Conservation (phyloP, 2,888 invertebrate genomes). For the Nephrotoma flavescens region DNA sequence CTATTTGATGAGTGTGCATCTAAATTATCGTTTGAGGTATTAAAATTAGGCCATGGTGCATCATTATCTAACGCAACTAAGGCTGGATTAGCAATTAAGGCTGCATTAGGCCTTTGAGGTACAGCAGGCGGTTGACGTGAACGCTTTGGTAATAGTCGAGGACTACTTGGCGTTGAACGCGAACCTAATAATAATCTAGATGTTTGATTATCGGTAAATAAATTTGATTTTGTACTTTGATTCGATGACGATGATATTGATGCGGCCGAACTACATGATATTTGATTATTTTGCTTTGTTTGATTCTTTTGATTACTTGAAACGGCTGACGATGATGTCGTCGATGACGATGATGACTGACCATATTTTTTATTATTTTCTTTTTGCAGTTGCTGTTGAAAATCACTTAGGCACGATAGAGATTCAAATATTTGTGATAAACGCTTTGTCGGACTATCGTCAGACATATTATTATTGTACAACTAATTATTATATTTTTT, state of each 20-base stretch:
- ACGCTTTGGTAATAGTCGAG: slow-evolving; percentile 48
- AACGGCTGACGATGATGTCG: background rate
- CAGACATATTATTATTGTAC: slow-evolving; percentile 24
- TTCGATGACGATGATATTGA: background rate
- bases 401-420: slow-evolving; percentile 55
- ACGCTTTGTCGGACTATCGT: slow-evolving; percentile 52
- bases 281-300: slow-evolving; percentile 2
- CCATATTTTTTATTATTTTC: slow-evolving; percentile 2
- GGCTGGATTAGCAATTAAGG: slow-evolving; percentile 20
- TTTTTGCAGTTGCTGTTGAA: slow-evolving; percentile 34
- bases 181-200: slow-evolving; percentile 16
- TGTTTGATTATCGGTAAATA: slow-evolving; percentile 9
- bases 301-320: slow-evolving; percentile 6
- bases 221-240: slow-evolving; percentile 1
- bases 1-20: slow-evolving; percentile 31
- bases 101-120: slow-evolving; percentile 22
- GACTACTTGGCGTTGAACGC: slow-evolving; percentile 57
- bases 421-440: slow-evolving; percentile 74
- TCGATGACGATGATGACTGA: slow-evolving; percentile 7
- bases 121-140: slow-evolving; percentile 27
- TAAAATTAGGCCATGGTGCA: slow-evolving; percentile 31
- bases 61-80: slow-evolving; percentile 24
- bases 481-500: background rate
- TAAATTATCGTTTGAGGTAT: slow-evolving; percentile 26
- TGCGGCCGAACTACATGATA: slow-evolving; percentile 10